A percentile compares a stretch with the other conserved stretches of the same genome.
These are phyloP conservation scores for Meteorus sp. DNA, from an alignment of 1,140 invertebrate genomes.

Conservation along the genomic window DNA sequence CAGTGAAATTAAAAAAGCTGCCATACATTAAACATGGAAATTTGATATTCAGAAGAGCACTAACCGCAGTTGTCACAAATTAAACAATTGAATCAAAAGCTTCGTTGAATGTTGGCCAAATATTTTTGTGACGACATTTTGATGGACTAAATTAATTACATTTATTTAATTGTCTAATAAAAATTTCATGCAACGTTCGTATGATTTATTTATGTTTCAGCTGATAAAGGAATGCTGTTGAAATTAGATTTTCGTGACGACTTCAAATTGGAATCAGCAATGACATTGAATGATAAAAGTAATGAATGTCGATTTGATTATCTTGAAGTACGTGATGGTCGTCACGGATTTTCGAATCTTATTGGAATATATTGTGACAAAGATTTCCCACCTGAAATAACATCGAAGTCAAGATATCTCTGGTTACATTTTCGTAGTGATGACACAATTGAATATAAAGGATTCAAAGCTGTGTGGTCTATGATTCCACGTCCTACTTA, in stretches of 20 bases:
- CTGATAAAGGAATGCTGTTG: constrained; percentile 72
- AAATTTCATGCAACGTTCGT: background rate
- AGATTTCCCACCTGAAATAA: constrained; percentile 76
- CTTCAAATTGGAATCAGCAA: constrained; percentile 72
- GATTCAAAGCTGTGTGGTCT: constrained; percentile 79
- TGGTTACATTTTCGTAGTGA: constrained; percentile 87
- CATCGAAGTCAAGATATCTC: constrained; percentile 74
- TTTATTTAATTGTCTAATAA: background rate
- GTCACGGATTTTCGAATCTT: constrained; percentile 78
- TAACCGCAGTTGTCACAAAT: no score
- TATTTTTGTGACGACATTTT: background rate
- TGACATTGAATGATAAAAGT: constrained; percentile 48
- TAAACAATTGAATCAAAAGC: no score
- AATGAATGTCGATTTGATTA: constrained; percentile 80
- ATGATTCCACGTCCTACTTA: constrained; percentile 64
- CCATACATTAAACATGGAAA: no score
- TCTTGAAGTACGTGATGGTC: constrained; percentile 81
- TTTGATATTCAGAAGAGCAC: no score
- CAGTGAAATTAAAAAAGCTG: no score
- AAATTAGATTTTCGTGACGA: constrained; percentile 80
- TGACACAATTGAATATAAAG: constrained; percentile 79
- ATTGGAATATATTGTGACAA: constrained; percentile 75
- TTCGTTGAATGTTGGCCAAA: no score
- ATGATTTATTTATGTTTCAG: constrained; percentile 62
- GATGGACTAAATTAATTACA: background rate